phyloP scores from a whole-genome alignment of 2,797 vertebrate species.

The Coregonus suidteri region DNA sequence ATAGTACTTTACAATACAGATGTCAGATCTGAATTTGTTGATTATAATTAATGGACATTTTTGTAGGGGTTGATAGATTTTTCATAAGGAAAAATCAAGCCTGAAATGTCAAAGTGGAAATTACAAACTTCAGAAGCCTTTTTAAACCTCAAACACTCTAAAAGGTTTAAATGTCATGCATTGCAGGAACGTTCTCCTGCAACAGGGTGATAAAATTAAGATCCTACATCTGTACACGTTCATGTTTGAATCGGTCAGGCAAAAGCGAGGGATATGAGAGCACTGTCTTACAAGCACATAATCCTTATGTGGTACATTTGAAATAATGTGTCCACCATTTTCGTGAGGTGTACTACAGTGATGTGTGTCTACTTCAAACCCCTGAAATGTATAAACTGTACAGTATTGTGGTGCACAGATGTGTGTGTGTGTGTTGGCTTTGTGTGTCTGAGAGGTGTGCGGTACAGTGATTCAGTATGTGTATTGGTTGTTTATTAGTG shows the following conservation, averaged over 20 bases:
- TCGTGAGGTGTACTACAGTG: conserved; percentile 58
- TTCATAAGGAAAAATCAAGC: too few species aligned
- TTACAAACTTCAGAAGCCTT: too few species aligned
- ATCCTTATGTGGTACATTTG: conserved; percentile 82
- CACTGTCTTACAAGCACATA: conserved; percentile 79
- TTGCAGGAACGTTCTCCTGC: too few species aligned
- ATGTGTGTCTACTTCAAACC: conserved; percentile 69
- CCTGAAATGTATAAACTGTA: conserved; percentile 42
- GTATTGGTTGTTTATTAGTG: conserved; percentile 22
- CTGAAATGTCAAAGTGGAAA: too few species aligned
- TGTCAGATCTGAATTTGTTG: too few species aligned
- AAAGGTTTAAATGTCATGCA: too few species aligned
- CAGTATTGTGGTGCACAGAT: conserved; percentile 46
- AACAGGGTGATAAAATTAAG: too few species aligned
- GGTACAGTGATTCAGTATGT: conserved; percentile 48
- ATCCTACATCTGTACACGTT: conserved; percentile 24
- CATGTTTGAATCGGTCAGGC: conserved; percentile 51
- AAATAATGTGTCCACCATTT: conserved; percentile 72
- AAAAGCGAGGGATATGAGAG: conserved; percentile 65
- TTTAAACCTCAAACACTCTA: too few species aligned
- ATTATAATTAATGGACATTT: too few species aligned
- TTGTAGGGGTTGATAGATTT: too few species aligned
- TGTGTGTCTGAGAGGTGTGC: conserved; percentile 58
- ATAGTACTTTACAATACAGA: background rate
- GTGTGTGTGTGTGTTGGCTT: conserved; percentile 55